These are phyloP conservation scores for Lepus europaeus DNA, from an alignment of 2,113 vertebrate genomes.

Conservation along the genomic window DNA sequence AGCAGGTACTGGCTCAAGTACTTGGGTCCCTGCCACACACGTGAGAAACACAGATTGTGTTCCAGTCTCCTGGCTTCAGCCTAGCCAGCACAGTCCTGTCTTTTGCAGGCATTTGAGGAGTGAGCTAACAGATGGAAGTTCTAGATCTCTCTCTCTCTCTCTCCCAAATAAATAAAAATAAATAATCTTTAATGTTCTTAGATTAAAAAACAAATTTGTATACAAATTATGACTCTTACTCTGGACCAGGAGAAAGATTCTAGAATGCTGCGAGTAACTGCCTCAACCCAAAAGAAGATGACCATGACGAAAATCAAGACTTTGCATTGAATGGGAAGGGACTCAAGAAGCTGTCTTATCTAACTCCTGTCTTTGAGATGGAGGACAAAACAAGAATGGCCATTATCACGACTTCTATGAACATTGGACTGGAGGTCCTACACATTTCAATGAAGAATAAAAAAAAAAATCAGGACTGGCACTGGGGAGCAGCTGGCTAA, in stretches of 20 bases:
- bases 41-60: too few species aligned
- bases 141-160: too few species aligned
- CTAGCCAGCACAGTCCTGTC: too few species aligned
- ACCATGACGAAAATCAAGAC: constrained; percentile 19
- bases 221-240: constrained; percentile 12
- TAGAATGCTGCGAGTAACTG: neutral
- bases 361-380: neutral
- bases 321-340: neutral
- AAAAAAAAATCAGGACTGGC: neutral
- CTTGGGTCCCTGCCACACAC: too few species aligned
- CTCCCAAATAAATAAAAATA: too few species aligned
- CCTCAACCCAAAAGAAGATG: neutral
- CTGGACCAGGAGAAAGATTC: neutral
- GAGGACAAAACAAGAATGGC: neutral
- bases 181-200: too few species aligned
- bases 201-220: too few species aligned
- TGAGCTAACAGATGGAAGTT: too few species aligned
- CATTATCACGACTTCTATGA: neutral
- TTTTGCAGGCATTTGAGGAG: too few species aligned
- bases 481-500: too few species aligned
- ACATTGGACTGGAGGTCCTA: neutral
- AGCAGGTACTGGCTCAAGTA: too few species aligned
- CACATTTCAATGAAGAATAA: neutral
- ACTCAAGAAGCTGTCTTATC: neutral
- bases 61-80: too few species aligned